A percentile compares a stretch with the other conserved stretches of the same genome.
Evolutionary conservation across 1,140 invertebrate species (phyloP).

Genomic region (Drosophila neocordata): DNA sequence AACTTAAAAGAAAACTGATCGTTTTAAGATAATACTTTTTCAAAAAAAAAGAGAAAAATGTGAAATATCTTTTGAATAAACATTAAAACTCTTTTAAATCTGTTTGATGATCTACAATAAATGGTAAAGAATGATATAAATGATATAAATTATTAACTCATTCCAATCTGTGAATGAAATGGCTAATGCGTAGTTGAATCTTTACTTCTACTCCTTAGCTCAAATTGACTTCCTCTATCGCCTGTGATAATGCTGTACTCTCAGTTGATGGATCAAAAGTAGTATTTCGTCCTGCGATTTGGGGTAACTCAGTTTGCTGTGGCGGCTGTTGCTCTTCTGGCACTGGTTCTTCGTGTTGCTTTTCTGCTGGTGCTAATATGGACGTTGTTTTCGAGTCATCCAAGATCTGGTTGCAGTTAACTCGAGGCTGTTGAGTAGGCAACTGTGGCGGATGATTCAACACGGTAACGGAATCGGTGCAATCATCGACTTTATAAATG

Average conservation of each 20-base stretch:
- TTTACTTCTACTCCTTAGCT: background rate
- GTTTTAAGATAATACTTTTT: too few relatives aligned
- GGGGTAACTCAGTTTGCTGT: background rate
- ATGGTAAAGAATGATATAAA: background rate
- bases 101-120: background rate
- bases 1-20: background rate
- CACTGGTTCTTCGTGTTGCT: background rate
- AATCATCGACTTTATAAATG: slow-evolving; percentile 97
- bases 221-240: background rate
- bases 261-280: slow-evolving; percentile 44
- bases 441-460: slow-evolving; percentile 59
- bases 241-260: slow-evolving; percentile 25
- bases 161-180: background rate
- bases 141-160: slow-evolving; percentile 31
- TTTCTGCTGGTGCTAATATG: background rate
- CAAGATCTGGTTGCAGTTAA: background rate
- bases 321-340: background rate
- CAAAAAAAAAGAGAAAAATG: too few relatives aligned
- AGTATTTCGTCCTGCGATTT: slow-evolving; percentile 25
- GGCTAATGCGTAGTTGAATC: slow-evolving; percentile 1
- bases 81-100: too few relatives aligned
- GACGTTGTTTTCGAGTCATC: background rate
- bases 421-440: slow-evolving; percentile 18
- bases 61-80: too few relatives aligned
- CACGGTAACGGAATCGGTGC: slow-evolving; percentile 91